Conservation (phyloP, 2,888 invertebrate genomes). For the Eupsilia transversa region DNA sequence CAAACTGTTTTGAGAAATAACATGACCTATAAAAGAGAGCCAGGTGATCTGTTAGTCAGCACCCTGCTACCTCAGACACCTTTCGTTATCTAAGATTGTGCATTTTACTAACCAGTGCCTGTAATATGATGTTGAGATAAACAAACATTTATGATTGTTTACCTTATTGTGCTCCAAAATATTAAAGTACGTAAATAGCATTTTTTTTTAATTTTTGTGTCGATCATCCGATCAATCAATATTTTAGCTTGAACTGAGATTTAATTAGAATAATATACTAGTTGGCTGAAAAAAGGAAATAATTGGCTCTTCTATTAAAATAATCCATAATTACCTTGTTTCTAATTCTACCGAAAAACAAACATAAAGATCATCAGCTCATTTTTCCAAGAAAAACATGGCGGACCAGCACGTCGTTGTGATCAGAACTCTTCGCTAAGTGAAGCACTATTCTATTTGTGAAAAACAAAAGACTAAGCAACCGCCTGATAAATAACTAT, state of each 20-base stretch:
- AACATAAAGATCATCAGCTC: not conserved
- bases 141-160: not conserved
- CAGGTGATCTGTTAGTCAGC: not conserved
- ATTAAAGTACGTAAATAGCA: not conserved
- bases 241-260: not conserved
- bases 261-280: not conserved
- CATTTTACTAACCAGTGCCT: not conserved
- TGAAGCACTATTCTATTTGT: constrained; percentile 36
- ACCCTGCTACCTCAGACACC: not conserved
- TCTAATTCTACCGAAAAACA: not conserved
- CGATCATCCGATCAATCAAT: too few relatives aligned
- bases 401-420: not conserved
- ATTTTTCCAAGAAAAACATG: not conserved
- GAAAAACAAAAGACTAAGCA: constrained; percentile 40
- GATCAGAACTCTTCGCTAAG: constrained; percentile 14
- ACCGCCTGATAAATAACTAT: constrained; percentile 46
- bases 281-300: not conserved
- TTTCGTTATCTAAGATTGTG: not conserved
- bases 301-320: not conserved
- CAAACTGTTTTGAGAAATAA: not conserved
- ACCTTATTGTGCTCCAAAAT: not conserved
- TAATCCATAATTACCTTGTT: not conserved
- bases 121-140: too few relatives aligned
- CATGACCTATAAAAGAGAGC: not conserved
- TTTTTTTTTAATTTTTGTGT: too few relatives aligned